Conservation (phyloP, 2,888 invertebrate species). For the Griposia aprilina region DNA sequence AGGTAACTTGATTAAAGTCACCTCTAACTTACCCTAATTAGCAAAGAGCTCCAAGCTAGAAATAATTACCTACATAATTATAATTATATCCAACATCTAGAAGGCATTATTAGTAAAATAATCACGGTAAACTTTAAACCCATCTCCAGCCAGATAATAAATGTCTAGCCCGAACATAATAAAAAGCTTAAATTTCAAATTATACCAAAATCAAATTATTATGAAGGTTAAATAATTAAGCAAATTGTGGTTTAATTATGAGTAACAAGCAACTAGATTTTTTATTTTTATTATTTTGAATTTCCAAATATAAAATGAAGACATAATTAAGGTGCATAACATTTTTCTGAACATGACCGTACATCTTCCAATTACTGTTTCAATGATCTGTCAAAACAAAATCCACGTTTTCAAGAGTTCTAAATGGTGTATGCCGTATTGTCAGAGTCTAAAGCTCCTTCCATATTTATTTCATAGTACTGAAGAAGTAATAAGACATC, state of each 20-base stretch:
- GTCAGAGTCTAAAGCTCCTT: background rate
- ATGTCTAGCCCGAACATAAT: conserved; percentile 11
- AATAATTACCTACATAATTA: background rate
- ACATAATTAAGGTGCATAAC: background rate
- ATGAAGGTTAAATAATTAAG: conserved; percentile 3
- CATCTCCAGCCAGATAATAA: background rate
- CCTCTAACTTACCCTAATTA: background rate
- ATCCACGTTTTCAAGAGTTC: background rate
- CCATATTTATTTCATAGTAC: background rate
- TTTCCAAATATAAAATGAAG: background rate
- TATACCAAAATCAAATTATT: conserved; percentile 19
- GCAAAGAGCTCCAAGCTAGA: background rate
- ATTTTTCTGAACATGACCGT: conserved; percentile 9
- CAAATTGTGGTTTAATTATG: conserved; percentile 5
- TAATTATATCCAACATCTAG: background rate
- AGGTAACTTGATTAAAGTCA: background rate
- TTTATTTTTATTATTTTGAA: background rate
- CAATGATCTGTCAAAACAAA: conserved; percentile 9
- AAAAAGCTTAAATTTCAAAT: conserved; percentile 43
- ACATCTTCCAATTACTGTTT: conserved; percentile 14
- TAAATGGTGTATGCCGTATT: background rate
- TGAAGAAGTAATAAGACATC: background rate
- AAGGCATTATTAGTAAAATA: conserved; percentile 7
- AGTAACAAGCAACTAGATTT: background rate
- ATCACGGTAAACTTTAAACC: conserved; percentile 1